Conservation (phyloP, 1,140 invertebrate genomes). For the Achatina immaculata region DNA sequence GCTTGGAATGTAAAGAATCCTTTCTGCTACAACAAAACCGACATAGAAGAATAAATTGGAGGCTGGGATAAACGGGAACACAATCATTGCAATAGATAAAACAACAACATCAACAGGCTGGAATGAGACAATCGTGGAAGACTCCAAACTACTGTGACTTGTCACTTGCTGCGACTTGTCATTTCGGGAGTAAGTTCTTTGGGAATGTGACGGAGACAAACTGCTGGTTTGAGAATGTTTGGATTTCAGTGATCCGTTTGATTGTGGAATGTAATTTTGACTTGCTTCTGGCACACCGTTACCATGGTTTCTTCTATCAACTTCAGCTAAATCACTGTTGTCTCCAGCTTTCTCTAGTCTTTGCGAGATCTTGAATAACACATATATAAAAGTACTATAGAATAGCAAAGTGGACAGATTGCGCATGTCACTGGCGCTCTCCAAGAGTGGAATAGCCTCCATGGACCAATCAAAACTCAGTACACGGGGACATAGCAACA, state of each 20-base stretch:
- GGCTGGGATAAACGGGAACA: slow-evolving; percentile 95
- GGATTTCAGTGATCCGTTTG: neutral
- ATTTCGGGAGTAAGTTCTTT: neutral
- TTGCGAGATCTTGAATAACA: slow-evolving; percentile 49
- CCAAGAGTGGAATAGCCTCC: slow-evolving; percentile 93
- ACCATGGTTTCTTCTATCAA: neutral
- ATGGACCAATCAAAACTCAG: slow-evolving; percentile 99
- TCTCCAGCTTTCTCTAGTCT: slow-evolving; percentile 34
- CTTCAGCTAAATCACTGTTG: neutral
- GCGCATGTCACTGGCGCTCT: slow-evolving; percentile 82
- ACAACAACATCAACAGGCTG: slow-evolving; percentile 50
- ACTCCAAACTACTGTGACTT: neutral
- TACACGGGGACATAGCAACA: slow-evolving; percentile 88
- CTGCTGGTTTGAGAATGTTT: neutral
- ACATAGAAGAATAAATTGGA: slow-evolving; percentile 98
- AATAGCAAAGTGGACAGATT: slow-evolving; percentile 86
- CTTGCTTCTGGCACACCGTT: neutral
- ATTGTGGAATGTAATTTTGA: neutral
- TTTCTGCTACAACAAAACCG: slow-evolving; percentile 95
- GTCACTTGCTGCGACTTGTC: neutral
- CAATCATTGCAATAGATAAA: slow-evolving; percentile 80
- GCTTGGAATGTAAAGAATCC: slow-evolving; percentile 95
- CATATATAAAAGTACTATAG: slow-evolving; percentile 76
- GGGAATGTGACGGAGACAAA: neutral
- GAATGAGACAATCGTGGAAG: slow-evolving; percentile 13